Base-by-base conservation (phyloP, 2,113 vertebrate species). In the Saguinus imperator region DNA sequence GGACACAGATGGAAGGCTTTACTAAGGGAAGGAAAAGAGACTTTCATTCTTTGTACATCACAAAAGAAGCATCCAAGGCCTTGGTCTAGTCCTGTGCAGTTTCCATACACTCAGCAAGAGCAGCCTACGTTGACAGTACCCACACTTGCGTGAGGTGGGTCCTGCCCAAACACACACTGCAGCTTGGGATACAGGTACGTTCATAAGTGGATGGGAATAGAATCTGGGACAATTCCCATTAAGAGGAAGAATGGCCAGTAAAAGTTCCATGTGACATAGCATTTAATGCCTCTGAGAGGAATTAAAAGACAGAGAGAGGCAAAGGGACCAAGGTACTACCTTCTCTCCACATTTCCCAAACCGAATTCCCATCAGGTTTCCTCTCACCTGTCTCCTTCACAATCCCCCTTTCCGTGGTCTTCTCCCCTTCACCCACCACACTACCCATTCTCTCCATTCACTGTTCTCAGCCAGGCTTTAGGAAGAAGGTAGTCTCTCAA, bases 401-500 rank as follows among this genome's bases (percentile, higher is more conserved):
- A 10, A 9, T 5, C 77, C 52, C 48, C 23, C 40, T 50, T 76
- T 14, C 72, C 52, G 5, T 5, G 17, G 11, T 48, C 64, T 55
- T 77, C 64, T 18, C 18, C 27, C n/a, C 43, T 81, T 85, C 25
- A 73, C 4, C 68, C 23, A 16, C 1, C 27, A 20, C 16, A 4
- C 29, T 37, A 45, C 17, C 18, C n/a, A 10, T 58, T 52, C 94
- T 68, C 58, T 17, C n/a, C 27, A 50, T 29, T 70, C 43, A n/a
- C 10, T 37, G 1, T 29, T 55, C 64, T 93, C 27, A 37, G 40
- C n/a, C 13, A 89, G 25, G 27, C 68, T 84, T 85, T 73, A 88
- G 64, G 37, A 94, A 80, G 55, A 93, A 97, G 3, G 20, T 9
- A 27, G 16, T 23, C 40, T 75, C 79, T 89, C 48, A 57, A 58